These are phyloP conservation scores for Amphilophus citrinellus DNA, from an alignment of 2,113 vertebrate species.

Conservation along the genomic window DNA sequence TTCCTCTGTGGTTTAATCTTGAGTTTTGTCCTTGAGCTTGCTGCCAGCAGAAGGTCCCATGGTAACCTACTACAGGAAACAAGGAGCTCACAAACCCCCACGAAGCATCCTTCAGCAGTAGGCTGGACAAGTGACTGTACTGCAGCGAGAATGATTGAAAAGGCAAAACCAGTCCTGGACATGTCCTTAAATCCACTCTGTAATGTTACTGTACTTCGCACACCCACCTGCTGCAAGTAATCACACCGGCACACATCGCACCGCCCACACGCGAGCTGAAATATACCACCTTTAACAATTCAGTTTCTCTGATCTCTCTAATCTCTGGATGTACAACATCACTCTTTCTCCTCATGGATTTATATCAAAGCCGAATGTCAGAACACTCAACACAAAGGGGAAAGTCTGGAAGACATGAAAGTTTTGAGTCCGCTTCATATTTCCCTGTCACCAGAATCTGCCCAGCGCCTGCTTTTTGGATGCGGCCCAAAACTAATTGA, in stretches of 20 bases:
- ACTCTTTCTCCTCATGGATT: conserved; percentile 28
- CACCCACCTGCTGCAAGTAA: conserved; percentile 49
- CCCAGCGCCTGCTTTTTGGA: not conserved
- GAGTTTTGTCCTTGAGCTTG: conserved; percentile 46
- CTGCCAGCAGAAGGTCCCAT: conserved; percentile 38
- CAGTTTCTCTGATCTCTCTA: conserved; percentile 38
- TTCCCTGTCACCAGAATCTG: not conserved
- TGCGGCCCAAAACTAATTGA: not conserved
- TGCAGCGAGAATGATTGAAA: not conserved
- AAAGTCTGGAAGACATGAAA: not conserved
- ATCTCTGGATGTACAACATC: conserved; percentile 36
- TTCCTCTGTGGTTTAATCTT: conserved; percentile 25
- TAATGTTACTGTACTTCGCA: conserved; percentile 12
- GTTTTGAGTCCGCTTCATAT: not conserved
- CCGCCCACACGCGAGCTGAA: conserved; percentile 24
- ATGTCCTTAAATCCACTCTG: not conserved
- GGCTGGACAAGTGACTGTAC: not conserved
- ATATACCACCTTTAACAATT: conserved; percentile 32
- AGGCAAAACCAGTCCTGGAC: not conserved
- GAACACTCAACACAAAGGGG: not conserved
- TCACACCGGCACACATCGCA: conserved; percentile 30
- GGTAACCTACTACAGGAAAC: conserved; percentile 19
- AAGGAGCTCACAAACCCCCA: not conserved
- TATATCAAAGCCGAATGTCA: conserved; percentile 25
- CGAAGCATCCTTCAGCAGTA: not conserved